Percentiles rank a stretch among this genome's conserved stretches.
Conservation (phyloP, 2,888 invertebrate genomes). For the Drosophila nr. fundita region DNA sequence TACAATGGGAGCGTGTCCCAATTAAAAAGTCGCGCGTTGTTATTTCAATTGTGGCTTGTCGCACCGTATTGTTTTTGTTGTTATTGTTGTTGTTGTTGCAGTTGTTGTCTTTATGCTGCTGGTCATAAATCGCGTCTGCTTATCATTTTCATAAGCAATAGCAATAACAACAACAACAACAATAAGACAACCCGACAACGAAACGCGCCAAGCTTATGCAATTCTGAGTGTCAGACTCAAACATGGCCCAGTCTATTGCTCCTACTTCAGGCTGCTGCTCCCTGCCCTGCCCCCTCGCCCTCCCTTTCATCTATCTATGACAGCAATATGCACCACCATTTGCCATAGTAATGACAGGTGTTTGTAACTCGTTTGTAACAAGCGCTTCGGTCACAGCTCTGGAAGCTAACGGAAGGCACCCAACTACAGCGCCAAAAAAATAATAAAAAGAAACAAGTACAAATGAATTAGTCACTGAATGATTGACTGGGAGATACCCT, state of each 20-base stretch:
- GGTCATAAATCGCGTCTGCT: constrained; percentile 74
- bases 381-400: constrained; percentile 34
- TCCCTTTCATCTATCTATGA: neutral
- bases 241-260: constrained; percentile 26
- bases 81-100: constrained; percentile 26
- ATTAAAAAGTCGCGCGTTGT: constrained; percentile 64
- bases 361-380: constrained; percentile 74
- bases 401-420: constrained; percentile 68
- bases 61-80: constrained; percentile 30
- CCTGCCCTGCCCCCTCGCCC: neutral
- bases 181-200: constrained; percentile 42
- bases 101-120: constrained; percentile 34
- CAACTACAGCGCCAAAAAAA: constrained; percentile 45
- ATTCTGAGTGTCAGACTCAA: constrained; percentile 62
- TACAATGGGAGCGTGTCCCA: constrained; percentile 55
- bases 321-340: constrained; percentile 60
- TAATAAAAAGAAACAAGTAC: constrained; percentile 17
- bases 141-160: constrained; percentile 80
- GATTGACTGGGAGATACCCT: constrained; percentile 15
- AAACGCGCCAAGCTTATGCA: constrained; percentile 69
- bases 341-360: constrained; percentile 81
- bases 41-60: constrained; percentile 32
- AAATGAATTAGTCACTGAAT: neutral
- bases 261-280: neutral
- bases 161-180: constrained; percentile 34